A percentile compares a stretch with the other conserved stretches of the same genome.
phyloP scores from a whole-genome alignment of 23 tunicate genomes.

The Styela clava region DNA sequence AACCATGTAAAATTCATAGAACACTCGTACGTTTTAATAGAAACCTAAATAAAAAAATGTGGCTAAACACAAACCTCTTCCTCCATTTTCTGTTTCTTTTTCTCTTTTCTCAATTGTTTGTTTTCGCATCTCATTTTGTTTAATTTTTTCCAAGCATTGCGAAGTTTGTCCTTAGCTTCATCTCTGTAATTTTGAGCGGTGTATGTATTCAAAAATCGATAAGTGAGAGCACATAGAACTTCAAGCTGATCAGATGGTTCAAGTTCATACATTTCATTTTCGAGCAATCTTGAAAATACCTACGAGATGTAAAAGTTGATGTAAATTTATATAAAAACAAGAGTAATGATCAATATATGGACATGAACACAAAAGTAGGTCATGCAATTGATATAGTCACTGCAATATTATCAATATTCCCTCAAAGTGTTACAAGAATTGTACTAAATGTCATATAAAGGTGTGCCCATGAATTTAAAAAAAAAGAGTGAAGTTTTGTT shows the following conservation, averaged over 20 bases:
- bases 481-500: no score
- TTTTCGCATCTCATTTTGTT: conserved; percentile 34
- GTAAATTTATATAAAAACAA: no score
- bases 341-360: no score
- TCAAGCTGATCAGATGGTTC: conserved; percentile 57
- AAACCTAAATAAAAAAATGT: no score
- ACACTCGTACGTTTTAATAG: no score
- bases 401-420: no score
- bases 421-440: no score
- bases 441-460: no score
- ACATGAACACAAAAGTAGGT: background rate
- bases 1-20: no score
- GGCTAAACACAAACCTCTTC: no score
- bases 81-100: conserved; percentile 30
- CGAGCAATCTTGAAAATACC: conserved; percentile 23
- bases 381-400: no score
- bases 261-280: conserved; percentile 60
- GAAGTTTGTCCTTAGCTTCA: conserved; percentile 37
- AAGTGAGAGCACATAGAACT: conserved; percentile 56
- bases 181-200: conserved; percentile 61
- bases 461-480: no score
- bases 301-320: background rate
- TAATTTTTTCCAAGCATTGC: conserved; percentile 40
- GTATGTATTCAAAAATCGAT: conserved; percentile 70
- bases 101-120: conserved; percentile 10